phyloP scores from a whole-genome alignment of 1,140 invertebrate species.

The Pseudomyrmex flavicornis region DNA sequence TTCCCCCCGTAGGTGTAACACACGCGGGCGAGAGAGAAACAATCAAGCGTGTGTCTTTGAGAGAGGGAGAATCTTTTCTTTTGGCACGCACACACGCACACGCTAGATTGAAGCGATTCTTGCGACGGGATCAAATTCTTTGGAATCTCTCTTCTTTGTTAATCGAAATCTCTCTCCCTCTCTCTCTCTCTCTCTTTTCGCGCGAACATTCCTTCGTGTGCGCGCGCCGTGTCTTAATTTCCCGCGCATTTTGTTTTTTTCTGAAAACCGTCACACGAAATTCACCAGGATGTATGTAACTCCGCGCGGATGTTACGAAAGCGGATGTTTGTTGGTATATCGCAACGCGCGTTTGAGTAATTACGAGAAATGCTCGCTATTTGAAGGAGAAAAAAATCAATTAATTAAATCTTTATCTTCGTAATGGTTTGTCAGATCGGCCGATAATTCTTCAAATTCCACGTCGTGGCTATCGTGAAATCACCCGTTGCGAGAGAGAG shows the following conservation, averaged over 20 bases:
- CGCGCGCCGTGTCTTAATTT: too few relatives aligned
- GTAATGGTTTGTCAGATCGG: slow-evolving; percentile 18
- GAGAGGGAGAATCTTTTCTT: slow-evolving; percentile 48
- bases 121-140: slow-evolving; percentile 26
- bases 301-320: too few relatives aligned
- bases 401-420: slow-evolving; percentile 26
- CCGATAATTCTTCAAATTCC: slow-evolving; percentile 53
- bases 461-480: slow-evolving; percentile 34
- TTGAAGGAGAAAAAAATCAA: background rate
- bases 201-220: background rate
- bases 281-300: too few relatives aligned
- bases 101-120: slow-evolving; percentile 49
- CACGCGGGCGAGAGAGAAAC: slow-evolving; percentile 61
- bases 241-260: slow-evolving; percentile 16
- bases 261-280: background rate
- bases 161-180: slow-evolving; percentile 9
- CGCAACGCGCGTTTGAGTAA: background rate
- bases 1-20: slow-evolving; percentile 59
- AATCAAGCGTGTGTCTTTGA: slow-evolving; percentile 62
- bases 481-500: slow-evolving; percentile 11
- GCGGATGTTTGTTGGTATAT: background rate
- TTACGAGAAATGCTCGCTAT: background rate
- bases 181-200: background rate
- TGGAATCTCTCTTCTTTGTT: background rate
- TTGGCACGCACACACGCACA: background rate